Evolutionary conservation across 1,140 invertebrate species (phyloP), one percentile per base, ranked within the genome.

Genomic region (Cyrtorhinus lividipennis): DNA sequence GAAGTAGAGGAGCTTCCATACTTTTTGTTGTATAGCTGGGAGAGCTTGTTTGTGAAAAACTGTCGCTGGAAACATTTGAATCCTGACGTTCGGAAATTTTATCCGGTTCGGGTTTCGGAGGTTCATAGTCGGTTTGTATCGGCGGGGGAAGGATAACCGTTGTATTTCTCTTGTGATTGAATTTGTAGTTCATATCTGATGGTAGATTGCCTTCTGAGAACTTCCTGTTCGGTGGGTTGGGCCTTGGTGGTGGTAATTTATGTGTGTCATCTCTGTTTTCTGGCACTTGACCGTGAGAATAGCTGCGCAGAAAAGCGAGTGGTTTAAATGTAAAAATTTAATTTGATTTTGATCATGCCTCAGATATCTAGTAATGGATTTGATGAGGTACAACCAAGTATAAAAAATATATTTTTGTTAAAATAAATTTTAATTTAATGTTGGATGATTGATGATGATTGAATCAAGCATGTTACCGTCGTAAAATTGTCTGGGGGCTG

Each of bases 1-100:
- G 85, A 45, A 88, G 71, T 26, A 88, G 71, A 0, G 86, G 86
- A 0, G 85, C 83, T 69, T 88, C 87, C 84, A 89, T 87, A 0
- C 85, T 84, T 73, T 89, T 89, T 24, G 82, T 82, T 13, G 85
- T 88, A 68, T 88, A 88, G 24, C 84, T 86, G 0, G 86, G 86
- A 5, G 86, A 88, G 0, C 85, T 88, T 0, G 83, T 88, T 71
- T 88, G 85, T 67, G 86, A 88, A 71, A 86, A 88, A 64, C 85
- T 87, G 70, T 89, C 86, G 30, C 84, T 87, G 0, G 86, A 89
- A 22, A 88, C 82, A 67, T 82, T 86, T 0, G 86, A 88, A 69
- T 88, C 86, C 73, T 89, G 86, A 27, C 86, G 73, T 75, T 75
- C 12, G 71, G 73, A 44, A 72, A 62, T 65, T 74, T 75, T 62